Evolutionary conservation across 2,113 vertebrate species (phyloP).

Genomic region (Channa argus): DNA sequence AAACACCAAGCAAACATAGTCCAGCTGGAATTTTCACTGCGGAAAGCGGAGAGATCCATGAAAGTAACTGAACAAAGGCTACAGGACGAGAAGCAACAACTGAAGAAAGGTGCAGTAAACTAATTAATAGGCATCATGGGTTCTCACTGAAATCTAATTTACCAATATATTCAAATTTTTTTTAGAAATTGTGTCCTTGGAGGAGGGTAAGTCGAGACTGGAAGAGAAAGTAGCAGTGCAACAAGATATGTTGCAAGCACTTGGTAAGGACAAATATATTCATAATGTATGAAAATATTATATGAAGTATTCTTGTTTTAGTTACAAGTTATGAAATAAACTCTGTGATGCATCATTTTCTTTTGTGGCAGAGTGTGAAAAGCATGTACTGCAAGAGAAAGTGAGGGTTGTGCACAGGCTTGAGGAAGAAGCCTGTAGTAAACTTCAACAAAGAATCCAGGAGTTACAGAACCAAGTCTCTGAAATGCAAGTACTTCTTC

Average conservation of each 20-base stretch:
- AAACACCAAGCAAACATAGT: conserved; percentile 68
- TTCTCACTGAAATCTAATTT: not conserved
- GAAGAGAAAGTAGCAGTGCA: conserved; percentile 80
- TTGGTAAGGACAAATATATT: conserved; percentile 80
- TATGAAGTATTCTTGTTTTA: not conserved
- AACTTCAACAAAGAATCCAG: conserved; percentile 83
- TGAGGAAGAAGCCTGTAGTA: conserved; percentile 65
- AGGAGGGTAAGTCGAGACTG: conserved; percentile 77
- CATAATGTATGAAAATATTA: not conserved
- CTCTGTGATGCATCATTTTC: not conserved
- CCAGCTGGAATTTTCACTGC: conserved; percentile 77
- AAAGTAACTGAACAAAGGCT: conserved; percentile 73
- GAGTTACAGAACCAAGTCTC: conserved; percentile 80
- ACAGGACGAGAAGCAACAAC: conserved; percentile 78
- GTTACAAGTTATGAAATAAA: not conserved
- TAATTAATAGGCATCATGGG: not conserved
- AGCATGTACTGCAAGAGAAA: conserved; percentile 78
- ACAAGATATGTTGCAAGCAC: conserved; percentile 74
- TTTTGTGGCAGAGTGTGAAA: conserved; percentile 71
- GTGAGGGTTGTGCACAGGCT: conserved; percentile 56
- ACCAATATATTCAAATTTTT: conserved; percentile 13
- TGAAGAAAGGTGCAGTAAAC: conserved; percentile 79
- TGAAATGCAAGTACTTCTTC: conserved; percentile 78
- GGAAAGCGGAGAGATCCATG: conserved; percentile 65
- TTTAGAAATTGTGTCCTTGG: conserved; percentile 75